These are phyloP conservation scores for Apogon talboti DNA, from an alignment of 2,797 vertebrate species.

Conservation along the genomic window DNA sequence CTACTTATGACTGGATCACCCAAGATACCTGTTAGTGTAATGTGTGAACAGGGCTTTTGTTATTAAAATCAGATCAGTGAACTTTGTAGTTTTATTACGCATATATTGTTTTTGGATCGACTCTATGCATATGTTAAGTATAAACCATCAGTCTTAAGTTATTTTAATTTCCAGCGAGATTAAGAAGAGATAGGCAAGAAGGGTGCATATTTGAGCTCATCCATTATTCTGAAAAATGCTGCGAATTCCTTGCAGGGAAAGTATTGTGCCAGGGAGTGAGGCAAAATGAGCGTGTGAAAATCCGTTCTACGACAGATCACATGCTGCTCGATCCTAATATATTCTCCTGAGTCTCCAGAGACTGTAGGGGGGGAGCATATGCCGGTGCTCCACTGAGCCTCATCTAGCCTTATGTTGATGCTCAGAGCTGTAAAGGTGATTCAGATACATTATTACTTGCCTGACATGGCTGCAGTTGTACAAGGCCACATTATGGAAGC, in stretches of 20 bases:
- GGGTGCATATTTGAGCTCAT: slow-evolving; percentile 4
- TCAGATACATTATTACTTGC: slow-evolving; percentile 51
- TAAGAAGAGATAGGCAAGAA: slow-evolving; percentile 12
- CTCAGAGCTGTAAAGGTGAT: slow-evolving; percentile 45
- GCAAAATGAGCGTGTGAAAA: slow-evolving; percentile 19
- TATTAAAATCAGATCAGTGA: slow-evolving; percentile 3
- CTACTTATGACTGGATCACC: no score
- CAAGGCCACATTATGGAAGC: slow-evolving; percentile 52
- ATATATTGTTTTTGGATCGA: slow-evolving; percentile 2
- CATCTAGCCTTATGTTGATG: slow-evolving; percentile 50
- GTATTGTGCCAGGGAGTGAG: not conserved
- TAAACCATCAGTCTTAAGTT: slow-evolving; percentile 2
- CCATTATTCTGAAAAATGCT: slow-evolving; percentile 1
- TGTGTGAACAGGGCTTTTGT: not conserved
- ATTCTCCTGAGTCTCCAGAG: slow-evolving; percentile 34
- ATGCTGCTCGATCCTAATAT: slow-evolving; percentile 35
- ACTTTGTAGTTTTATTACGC: not conserved
- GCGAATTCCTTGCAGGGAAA: slow-evolving; percentile 19
- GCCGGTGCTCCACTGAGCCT: slow-evolving; percentile 41
- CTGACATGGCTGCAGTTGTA: slow-evolving; percentile 37
- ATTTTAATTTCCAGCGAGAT: slow-evolving; percentile 5
- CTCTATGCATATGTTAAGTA: not conserved
- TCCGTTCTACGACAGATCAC: slow-evolving; percentile 16
- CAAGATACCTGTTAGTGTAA: no score
- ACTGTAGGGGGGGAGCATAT: slow-evolving; percentile 43